A percentile compares a stretch with the other conserved stretches of the same genome.
Evolutionary conservation across 2,113 vertebrate genomes (phyloP).

Genomic region (Eupsittula cactorum): DNA sequence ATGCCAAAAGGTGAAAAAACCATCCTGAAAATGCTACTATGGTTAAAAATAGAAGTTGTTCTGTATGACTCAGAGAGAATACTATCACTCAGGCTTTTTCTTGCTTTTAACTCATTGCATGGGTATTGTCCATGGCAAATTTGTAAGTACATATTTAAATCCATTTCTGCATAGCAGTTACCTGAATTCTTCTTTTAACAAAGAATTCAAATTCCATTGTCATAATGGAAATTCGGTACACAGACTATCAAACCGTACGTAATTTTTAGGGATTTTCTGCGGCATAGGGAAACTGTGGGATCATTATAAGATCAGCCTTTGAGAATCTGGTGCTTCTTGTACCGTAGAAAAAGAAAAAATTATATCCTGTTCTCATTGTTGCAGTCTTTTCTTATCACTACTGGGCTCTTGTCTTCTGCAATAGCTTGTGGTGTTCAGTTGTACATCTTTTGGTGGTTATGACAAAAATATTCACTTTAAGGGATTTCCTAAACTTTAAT

Average conservation of each 20-base stretch:
- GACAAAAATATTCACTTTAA: neutral
- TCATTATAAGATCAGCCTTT: neutral
- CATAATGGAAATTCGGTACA: neutral
- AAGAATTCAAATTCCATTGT: neutral
- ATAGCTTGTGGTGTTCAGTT: neutral
- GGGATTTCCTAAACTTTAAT: neutral
- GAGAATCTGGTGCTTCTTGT: rapidly evolving
- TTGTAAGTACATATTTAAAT: neutral
- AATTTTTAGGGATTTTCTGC: neutral
- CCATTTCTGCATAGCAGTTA: neutral
- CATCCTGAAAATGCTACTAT: neutral
- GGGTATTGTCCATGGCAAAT: neutral
- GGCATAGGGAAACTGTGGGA: neutral
- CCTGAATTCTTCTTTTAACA: neutral
- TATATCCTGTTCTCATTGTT: neutral
- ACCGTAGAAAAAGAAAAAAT: neutral
- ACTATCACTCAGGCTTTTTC: neutral
- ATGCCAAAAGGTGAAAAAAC: neutral
- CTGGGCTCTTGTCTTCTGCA: neutral
- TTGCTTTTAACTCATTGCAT: neutral
- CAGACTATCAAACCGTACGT: neutral
- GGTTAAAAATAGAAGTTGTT: neutral
- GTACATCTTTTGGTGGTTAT: neutral
- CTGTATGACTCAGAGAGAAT: neutral
- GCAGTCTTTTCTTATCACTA: neutral